These are phyloP conservation scores for Drosophila neoperkinsi DNA, from an alignment of 2,888 invertebrate genomes.

Conservation along the genomic window DNA sequence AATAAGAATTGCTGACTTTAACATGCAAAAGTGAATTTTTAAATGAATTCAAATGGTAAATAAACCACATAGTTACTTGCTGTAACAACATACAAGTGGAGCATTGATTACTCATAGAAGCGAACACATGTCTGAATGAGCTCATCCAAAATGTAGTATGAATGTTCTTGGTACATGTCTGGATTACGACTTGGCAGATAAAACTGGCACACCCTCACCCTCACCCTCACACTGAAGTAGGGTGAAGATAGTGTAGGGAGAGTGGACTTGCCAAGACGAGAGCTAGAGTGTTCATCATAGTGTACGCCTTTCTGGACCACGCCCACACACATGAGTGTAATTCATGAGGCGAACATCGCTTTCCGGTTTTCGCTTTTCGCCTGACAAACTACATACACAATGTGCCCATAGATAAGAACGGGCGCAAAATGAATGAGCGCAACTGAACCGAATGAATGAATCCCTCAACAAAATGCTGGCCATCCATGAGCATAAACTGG, in stretches of 20 bases:
- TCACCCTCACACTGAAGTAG: not conserved
- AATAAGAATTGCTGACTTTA: not conserved
- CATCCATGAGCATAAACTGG: not conserved
- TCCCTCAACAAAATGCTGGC: constrained; percentile 13
- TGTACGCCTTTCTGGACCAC: constrained; percentile 19
- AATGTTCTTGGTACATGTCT: constrained; percentile 35
- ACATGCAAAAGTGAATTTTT: constrained; percentile 2
- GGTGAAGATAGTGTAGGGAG: not conserved
- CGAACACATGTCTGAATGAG: constrained; percentile 28
- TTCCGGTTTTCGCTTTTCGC: constrained; percentile 24
- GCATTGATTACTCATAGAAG: constrained; percentile 13
- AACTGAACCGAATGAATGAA: constrained; percentile 27
- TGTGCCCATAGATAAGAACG: constrained; percentile 47
- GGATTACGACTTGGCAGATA: constrained; percentile 62
- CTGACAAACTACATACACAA: constrained; percentile 40
- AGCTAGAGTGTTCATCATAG: constrained; percentile 8
- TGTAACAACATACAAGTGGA: not conserved
- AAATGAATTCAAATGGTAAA: constrained; percentile 9
- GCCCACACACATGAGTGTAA: constrained; percentile 40
- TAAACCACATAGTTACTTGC: constrained; percentile 3
- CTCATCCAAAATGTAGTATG: constrained; percentile 10
- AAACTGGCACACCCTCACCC: constrained; percentile 43
- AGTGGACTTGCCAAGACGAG: not conserved
- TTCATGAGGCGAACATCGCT: constrained; percentile 53
- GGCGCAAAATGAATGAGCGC: constrained; percentile 19